phyloP scores from a whole-genome alignment of 2,113 vertebrate genomes.

The Podarcis muralis region DNA sequence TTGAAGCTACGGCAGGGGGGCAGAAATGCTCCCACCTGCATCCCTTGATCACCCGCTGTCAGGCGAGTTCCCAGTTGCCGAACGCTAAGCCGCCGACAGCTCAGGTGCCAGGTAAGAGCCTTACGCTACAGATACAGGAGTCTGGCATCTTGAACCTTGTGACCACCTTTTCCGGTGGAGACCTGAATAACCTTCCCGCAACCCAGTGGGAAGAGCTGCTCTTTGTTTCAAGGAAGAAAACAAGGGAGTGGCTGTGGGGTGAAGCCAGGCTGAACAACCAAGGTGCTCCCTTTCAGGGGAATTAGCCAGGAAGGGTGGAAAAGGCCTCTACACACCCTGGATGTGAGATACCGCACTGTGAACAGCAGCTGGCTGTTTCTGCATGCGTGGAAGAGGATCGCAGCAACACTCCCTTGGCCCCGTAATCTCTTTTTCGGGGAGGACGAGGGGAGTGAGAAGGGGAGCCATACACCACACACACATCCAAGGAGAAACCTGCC shows the following conservation, averaged over 20 bases:
- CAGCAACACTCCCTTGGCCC: constrained; percentile 4
- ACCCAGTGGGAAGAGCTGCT: not conserved
- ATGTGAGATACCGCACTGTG: not conserved
- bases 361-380: not conserved
- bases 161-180: not conserved
- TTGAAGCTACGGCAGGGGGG: not conserved
- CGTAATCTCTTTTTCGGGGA: constrained; percentile 10
- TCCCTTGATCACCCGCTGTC: not conserved
- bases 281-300: not conserved
- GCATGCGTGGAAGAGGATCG: constrained; percentile 24
- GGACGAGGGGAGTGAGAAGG: not conserved
- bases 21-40: accelerated
- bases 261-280: not conserved
- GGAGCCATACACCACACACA: not conserved
- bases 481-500: constrained; percentile 78
- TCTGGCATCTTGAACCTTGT: too few species aligned
- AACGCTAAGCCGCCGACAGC: not conserved
- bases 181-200: not conserved
- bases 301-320: not conserved
- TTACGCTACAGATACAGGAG: not conserved
- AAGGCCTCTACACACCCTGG: not conserved
- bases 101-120: not conserved
- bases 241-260: not conserved
- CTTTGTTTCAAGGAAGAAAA: not conserved
- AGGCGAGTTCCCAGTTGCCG: not conserved